Percentiles rank a stretch among this genome's conserved stretches.
These are phyloP conservation scores for Apeira syringaria DNA, from an alignment of 2,888 invertebrate species.

Conservation along the genomic window DNA sequence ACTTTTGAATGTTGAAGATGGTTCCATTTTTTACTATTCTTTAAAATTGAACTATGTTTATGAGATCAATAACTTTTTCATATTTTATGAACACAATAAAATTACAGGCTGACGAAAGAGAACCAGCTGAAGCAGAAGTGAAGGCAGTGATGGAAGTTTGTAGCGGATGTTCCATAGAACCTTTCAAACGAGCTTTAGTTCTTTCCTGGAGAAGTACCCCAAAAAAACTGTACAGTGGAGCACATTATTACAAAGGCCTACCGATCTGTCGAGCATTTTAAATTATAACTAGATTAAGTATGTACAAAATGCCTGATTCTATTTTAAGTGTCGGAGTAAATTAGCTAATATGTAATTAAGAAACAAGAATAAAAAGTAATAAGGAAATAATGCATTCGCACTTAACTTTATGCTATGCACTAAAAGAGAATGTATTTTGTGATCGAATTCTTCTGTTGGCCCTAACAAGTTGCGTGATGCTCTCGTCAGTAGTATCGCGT, in stretches of 20 bases:
- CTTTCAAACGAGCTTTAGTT: constrained; percentile 91
- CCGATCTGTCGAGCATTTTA: constrained; percentile 87
- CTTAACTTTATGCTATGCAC: too few relatives aligned
- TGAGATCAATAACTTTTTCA: too few relatives aligned
- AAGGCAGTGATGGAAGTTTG: constrained; percentile 91
- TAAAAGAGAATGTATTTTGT: too few relatives aligned
- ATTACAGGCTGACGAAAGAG: constrained; percentile 86
- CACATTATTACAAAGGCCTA: constrained; percentile 86
- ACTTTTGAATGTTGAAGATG: too few relatives aligned
- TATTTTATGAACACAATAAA: background rate
- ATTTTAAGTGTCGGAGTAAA: constrained; percentile 7
- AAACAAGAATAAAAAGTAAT: too few relatives aligned
- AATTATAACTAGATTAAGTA: constrained; percentile 18
- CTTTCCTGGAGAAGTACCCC: constrained; percentile 89
- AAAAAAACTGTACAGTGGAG: constrained; percentile 89
- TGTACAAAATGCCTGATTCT: constrained; percentile 12
- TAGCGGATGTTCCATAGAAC: constrained; percentile 89
- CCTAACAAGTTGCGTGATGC: too few relatives aligned
- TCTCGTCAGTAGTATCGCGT: too few relatives aligned
- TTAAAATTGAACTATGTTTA: too few relatives aligned
- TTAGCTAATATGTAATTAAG: constrained; percentile 2
- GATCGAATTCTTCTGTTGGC: too few relatives aligned
- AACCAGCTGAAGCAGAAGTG: constrained; percentile 93
- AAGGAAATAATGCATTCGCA: too few relatives aligned
- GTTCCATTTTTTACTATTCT: too few relatives aligned